A percentile compares a stretch with the other conserved stretches of the same genome.
These are phyloP conservation scores for Diaprepes abbreviatus DNA, from an alignment of 2,888 invertebrate genomes.

Conservation along the genomic window DNA sequence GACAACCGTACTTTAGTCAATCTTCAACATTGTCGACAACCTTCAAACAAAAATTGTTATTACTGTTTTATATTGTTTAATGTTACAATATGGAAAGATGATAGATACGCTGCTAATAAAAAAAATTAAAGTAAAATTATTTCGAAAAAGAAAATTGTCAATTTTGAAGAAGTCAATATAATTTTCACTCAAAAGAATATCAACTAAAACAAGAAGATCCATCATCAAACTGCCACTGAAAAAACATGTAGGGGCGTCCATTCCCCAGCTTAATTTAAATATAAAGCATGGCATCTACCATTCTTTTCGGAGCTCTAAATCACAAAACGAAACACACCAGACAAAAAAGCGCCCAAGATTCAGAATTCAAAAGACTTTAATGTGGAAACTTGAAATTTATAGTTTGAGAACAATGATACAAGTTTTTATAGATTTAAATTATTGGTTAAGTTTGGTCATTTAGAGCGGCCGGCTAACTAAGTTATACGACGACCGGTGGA, in stretches of 20 bases:
- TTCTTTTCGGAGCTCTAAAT: constrained; percentile 25
- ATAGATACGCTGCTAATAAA: too few relatives aligned
- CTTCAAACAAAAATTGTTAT: too few relatives aligned
- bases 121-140: too few relatives aligned
- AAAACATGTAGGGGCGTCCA: constrained; percentile 5
- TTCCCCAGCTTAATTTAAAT: constrained; percentile 28
- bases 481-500: constrained; percentile 44
- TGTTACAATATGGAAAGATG: too few relatives aligned
- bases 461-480: constrained; percentile 45
- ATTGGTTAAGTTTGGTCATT: constrained; percentile 57
- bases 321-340: background rate
- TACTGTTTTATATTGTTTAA: too few relatives aligned
- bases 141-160: too few relatives aligned
- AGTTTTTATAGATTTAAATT: constrained; percentile 69
- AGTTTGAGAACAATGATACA: constrained; percentile 68
- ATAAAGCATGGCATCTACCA: constrained; percentile 33
- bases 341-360: constrained; percentile 38
- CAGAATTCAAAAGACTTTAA: constrained; percentile 62
- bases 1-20: too few relatives aligned
- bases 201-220: background rate
- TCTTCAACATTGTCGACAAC: too few relatives aligned
- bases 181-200: too few relatives aligned
- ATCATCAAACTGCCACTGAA: background rate
- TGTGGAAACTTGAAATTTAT: constrained; percentile 69
- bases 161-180: too few relatives aligned